Evolutionary conservation across 2,888 invertebrate genomes (phyloP), one percentile per base, ranked within the genome.

Genomic region (Chrysodeixis includens): DNA sequence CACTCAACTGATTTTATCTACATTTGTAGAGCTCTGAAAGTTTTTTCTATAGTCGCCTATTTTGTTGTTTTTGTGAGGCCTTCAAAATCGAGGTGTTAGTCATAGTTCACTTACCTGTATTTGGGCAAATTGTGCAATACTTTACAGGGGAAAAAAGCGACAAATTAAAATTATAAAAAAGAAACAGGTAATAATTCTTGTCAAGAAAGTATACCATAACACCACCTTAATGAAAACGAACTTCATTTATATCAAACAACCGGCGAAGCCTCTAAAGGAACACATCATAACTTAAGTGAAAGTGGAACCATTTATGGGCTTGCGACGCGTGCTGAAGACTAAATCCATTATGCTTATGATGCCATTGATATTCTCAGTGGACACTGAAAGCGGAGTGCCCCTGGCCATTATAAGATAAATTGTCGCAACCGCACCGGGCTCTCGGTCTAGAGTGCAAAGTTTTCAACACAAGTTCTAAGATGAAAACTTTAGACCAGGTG

Each of bases 311-410:
- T 82, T 83, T 87, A 85, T 85, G 86, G 68, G 75, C 68, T 69
- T 72, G 74, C 70, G 82, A 83, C 81, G 82, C 84, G 82, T 80
- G 81, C 82, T 79, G 82, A 78, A 82, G 79, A 82, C 86, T 85
- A 86, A 82, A 83, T 82, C 84, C 88, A 89, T 90, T 88, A 88
- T 85, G 86, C 83, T 88, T 89, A 86, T 86, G 83, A 83, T 78
- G 84, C 83, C 87, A 91, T 91, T 91, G 88, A 82, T 88, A 91
- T 91, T 90, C 91, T 82, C 83, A 60, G 68, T 81, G 79, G 86
- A 74, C 79, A 73, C 82, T 75, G 79, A 83, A 82, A 83, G 86
- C 75, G 74, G 78, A 87, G 83, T 86, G 84, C 83, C 79, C 79
- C 78, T 69, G 67, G 69, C 81, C 81, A 82, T 85, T 85, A 82